These are phyloP conservation scores for Abrostola tripartita DNA, from an alignment of 2,888 invertebrate species.

Conservation along the genomic window DNA sequence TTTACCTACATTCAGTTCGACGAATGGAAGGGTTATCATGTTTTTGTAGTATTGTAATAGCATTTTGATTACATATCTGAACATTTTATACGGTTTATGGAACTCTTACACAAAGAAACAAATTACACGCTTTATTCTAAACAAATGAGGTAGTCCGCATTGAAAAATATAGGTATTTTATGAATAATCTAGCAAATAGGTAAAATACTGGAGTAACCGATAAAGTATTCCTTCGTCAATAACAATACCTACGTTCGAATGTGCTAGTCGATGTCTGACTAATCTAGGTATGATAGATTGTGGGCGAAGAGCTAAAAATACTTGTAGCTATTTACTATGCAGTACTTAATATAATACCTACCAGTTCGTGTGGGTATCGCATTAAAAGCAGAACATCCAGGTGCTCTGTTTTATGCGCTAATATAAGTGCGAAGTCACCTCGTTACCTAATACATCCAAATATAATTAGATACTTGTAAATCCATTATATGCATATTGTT, in stretches of 20 bases:
- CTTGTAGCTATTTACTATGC: slow-evolving; percentile 13
- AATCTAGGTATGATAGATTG: slow-evolving; percentile 62
- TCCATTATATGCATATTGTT: no score
- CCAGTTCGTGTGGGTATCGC: slow-evolving; percentile 13
- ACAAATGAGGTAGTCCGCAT: slow-evolving; percentile 5
- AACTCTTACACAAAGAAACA: slow-evolving; percentile 16
- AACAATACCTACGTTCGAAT: slow-evolving; percentile 50
- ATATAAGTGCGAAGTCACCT: slow-evolving; percentile 28
- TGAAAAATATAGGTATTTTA: slow-evolving; percentile 10
- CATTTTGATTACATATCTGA: slow-evolving; percentile 34
- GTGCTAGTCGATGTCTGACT: slow-evolving; percentile 52
- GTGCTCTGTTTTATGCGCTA: slow-evolving; percentile 39
- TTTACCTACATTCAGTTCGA: slow-evolving; percentile 72
- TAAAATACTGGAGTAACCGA: slow-evolving; percentile 28
- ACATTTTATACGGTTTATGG: slow-evolving; percentile 23
- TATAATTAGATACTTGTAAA: slow-evolving; percentile 16
- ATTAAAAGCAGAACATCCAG: slow-evolving; percentile 43
- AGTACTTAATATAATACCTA: slow-evolving; percentile 23
- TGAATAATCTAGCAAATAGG: slow-evolving; percentile 26
- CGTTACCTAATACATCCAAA: slow-evolving; percentile 12
- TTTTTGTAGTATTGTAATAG: slow-evolving; percentile 28
- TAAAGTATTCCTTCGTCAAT: slow-evolving; percentile 52
- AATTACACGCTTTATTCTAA: slow-evolving; percentile 27
- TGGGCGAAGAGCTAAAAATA: slow-evolving; percentile 65
- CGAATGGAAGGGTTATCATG: slow-evolving; percentile 33